Percentiles rank a stretch among this genome's conserved stretches.
These are phyloP conservation scores for Morpho achilles DNA, from an alignment of 2,888 invertebrate species.

Conservation along the genomic window DNA sequence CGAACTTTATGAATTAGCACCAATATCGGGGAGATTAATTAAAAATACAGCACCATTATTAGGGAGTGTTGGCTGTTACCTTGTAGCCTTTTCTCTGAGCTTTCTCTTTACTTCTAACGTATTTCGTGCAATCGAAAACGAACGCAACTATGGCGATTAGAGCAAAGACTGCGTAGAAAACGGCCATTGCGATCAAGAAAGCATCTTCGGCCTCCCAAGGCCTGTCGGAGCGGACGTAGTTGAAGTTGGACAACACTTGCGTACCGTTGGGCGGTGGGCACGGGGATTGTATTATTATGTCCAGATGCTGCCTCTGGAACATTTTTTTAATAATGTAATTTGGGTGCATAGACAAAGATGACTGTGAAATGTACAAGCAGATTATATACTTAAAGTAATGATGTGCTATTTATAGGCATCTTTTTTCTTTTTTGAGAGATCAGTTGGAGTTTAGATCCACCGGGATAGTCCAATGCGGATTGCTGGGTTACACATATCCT, in stretches of 20 bases:
- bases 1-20: slow-evolving; percentile 19
- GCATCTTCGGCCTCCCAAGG: slow-evolving; percentile 76
- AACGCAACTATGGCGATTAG: slow-evolving; percentile 81
- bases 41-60: slow-evolving; percentile 17
- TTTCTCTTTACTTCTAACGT: slow-evolving; percentile 72
- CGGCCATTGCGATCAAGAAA: slow-evolving; percentile 79
- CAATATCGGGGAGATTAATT: slow-evolving; percentile 9
- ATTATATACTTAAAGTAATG: too few species aligned
- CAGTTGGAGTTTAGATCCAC: too few species aligned
- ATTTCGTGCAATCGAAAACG: slow-evolving; percentile 77
- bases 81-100: slow-evolving; percentile 70
- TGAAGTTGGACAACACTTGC: slow-evolving; percentile 79
- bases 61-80: slow-evolving; percentile 82
- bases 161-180: slow-evolving; percentile 81
- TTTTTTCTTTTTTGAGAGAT: too few species aligned
- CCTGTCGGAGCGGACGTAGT: slow-evolving; percentile 54
- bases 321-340: too few species aligned
- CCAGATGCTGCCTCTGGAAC: slow-evolving; percentile 88
- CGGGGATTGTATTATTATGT: slow-evolving; percentile 90
- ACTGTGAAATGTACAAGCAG: neutral
- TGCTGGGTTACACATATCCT: too few species aligned
- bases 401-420: neutral
- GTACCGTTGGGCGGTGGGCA: slow-evolving; percentile 90
- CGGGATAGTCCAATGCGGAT: too few species aligned
- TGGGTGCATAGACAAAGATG: too few species aligned